phyloP scores from a whole-genome alignment of 2,888 invertebrate genomes.

The Ephialtes manifestator region DNA sequence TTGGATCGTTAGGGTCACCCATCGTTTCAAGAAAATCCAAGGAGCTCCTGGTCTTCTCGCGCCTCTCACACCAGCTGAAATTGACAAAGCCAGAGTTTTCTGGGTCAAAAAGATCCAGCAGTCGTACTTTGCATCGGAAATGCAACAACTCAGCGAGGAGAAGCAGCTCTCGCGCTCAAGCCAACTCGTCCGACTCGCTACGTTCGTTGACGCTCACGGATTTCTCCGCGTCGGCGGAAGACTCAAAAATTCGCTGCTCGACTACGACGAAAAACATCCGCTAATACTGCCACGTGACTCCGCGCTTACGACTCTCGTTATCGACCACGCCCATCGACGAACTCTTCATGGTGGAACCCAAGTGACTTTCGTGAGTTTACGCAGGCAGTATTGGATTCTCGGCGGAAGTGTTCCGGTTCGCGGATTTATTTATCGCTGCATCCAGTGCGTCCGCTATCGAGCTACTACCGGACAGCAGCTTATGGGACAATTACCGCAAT shows the following conservation, averaged over 20 bases:
- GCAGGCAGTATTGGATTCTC: too few relatives aligned
- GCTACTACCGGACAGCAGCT: neutral
- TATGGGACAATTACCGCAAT: neutral
- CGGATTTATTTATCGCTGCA: neutral
- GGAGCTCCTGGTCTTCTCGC: neutral
- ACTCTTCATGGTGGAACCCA: neutral
- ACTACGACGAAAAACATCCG: too few relatives aligned
- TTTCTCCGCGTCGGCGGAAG: neutral
- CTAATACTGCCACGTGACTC: too few relatives aligned
- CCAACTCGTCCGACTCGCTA: too few relatives aligned
- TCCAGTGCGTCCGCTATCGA: too few relatives aligned
- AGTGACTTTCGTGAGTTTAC: neutral
- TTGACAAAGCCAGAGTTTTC: neutral
- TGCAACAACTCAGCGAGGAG: neutral
- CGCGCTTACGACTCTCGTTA: too few relatives aligned
- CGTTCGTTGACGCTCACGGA: neutral
- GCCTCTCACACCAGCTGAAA: neutral
- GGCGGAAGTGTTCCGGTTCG: neutral
- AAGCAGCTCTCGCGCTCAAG: too few relatives aligned
- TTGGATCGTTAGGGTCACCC: too few relatives aligned
- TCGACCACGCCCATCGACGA: too few relatives aligned
- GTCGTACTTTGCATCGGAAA: neutral
- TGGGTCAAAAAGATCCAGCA: neutral
- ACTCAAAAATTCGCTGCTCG: neutral
- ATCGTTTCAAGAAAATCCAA: neutral